Base-by-base conservation (phyloP, 2,888 invertebrate species). In the Volucella zonaria region DNA sequence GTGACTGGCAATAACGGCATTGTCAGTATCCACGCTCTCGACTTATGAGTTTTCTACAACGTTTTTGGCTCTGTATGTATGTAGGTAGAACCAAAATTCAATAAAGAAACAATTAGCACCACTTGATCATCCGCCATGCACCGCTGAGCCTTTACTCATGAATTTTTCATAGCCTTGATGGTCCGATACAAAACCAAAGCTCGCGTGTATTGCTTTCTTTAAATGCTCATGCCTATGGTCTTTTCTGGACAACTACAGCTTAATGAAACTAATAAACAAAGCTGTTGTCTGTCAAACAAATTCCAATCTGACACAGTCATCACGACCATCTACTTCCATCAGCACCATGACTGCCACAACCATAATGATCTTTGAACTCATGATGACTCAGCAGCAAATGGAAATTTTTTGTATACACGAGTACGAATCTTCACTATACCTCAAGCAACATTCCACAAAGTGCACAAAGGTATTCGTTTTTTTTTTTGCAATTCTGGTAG, bases 381-480 rank as follows among this genome's bases (percentile, higher is more conserved):
- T 10, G 3, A n/a, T 56, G 68, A 68, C 23, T 66, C 64, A 31
- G 31, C 31, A 56, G 31, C 56, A 11, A 14, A 47, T 47, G 56
- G 56, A 52, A 43, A 0, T 31, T 4, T 67, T 42, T 23, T 45
- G 54, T 42, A 31, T 31, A 56, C 11, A 10, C 31, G 31, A 8
- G 1, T 31, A 54, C 31, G 23, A 15, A 11, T 15, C 38, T 11
- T 15, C 47, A 1, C 14, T 38, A 2, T 1, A 49, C 9, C 43
- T 43, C 31, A 15, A 23, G n/a, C 66, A 67, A 14, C 75, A 75
- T 75, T 75, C 75, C 58, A 15, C 51, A 67, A 56, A 56, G 62
- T 62, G 54, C 18, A 49, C 10, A 6, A 42, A 23, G 58, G 58
- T 42, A 49, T 61, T 61, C 61, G 45, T 43, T 61, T 71, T 49